Evolutionary conservation across 1,140 invertebrate species (phyloP).

Genomic region (Pseudomyrmex dendroicus): DNA sequence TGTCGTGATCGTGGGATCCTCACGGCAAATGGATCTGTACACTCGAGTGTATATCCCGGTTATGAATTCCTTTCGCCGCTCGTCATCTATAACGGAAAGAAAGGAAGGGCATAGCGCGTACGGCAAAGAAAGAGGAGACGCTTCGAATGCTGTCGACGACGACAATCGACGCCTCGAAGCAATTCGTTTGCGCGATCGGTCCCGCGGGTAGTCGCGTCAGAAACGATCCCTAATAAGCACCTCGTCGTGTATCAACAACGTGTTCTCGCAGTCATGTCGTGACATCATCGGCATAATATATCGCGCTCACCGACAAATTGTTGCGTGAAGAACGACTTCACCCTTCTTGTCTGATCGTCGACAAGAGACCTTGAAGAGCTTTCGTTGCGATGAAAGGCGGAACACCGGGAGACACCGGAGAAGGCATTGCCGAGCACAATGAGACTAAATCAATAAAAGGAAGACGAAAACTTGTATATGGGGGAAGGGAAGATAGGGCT

Average conservation of each 20-base stretch:
- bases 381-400: constrained; percentile 12
- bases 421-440: constrained; percentile 4
- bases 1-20: constrained; percentile 14
- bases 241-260: constrained; percentile 16
- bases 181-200: constrained; percentile 54
- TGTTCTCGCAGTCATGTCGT: constrained; percentile 20
- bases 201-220: constrained; percentile 15
- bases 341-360: not conserved
- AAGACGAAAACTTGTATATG: not conserved
- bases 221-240: constrained; percentile 54
- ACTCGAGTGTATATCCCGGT: constrained; percentile 41
- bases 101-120: constrained; percentile 56
- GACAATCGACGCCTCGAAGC: constrained; percentile 25
- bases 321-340: constrained; percentile 10
- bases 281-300: constrained; percentile 51
- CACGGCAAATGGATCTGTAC: constrained; percentile 20
- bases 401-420: not conserved
- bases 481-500: not conserved
- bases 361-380: constrained; percentile 31
- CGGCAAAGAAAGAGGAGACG: constrained; percentile 48
- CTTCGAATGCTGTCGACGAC: constrained; percentile 52
- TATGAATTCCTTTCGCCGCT: constrained; percentile 64
- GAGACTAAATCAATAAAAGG: constrained; percentile 9
- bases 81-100: constrained; percentile 70
- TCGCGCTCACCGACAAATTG: constrained; percentile 14